Conservation (phyloP, 92 coral and sea anemone species). For the Epizoanthus stellaris region DNA sequence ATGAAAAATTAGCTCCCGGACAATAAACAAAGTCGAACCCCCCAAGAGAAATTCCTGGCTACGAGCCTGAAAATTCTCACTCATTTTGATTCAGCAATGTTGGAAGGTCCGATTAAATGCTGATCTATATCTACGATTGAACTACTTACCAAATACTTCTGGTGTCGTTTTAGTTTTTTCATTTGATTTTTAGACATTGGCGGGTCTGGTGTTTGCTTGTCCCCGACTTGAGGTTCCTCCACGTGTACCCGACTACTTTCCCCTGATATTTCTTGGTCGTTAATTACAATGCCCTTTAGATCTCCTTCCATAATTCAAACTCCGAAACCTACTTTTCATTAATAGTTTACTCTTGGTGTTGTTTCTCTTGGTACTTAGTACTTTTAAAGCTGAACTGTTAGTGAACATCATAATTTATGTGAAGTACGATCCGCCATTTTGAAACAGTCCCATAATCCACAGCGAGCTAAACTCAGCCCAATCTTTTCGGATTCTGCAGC, state of each 20-base stretch:
- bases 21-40: too few species aligned
- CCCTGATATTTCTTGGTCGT: background rate
- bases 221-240: background rate
- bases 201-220: slow-evolving; percentile 1
- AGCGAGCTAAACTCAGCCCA: slow-evolving; percentile 49
- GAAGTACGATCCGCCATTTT: slow-evolving; percentile 71
- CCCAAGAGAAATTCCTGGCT: background rate
- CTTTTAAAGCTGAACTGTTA: background rate
- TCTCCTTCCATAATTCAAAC: slow-evolving; percentile 1
- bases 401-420: background rate
- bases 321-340: too few species aligned
- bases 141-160: slow-evolving; percentile 72
- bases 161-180: slow-evolving; percentile 77
- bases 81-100: too few species aligned
- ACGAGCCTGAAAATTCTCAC: background rate
- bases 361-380: background rate
- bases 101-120: too few species aligned
- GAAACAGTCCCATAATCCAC: slow-evolving; percentile 57
- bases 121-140: background rate
- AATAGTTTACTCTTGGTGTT: too few species aligned
- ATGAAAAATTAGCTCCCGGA: too few species aligned
- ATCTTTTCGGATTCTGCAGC: slow-evolving; percentile 49
- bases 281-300: background rate
- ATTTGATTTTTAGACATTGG: slow-evolving; percentile 79
- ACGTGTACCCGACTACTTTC: slow-evolving; percentile 5